Conservation (phyloP, 2,888 invertebrate genomes). For the Cordilura impudica region DNA sequence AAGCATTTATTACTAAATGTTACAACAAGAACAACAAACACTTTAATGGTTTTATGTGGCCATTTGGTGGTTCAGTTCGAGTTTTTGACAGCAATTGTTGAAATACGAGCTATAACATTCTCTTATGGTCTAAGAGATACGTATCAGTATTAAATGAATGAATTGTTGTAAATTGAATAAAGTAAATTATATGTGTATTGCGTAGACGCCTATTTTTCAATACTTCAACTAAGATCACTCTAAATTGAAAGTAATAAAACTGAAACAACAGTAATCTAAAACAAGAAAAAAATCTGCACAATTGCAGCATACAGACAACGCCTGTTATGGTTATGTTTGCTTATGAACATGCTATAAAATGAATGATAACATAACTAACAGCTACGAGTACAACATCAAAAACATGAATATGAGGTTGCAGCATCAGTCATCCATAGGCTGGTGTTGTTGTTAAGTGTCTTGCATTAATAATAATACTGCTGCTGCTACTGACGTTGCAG, state of each 20-base stretch:
- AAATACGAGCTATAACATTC: constrained; percentile 44
- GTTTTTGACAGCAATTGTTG: constrained; percentile 3
- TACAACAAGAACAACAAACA: not conserved
- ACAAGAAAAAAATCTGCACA: constrained; percentile 24
- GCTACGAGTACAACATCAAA: not conserved
- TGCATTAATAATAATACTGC: not conserved
- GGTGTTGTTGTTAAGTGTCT: constrained; percentile 6
- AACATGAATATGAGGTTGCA: constrained; percentile 20
- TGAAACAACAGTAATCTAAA: constrained; percentile 8
- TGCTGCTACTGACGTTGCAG: not conserved
- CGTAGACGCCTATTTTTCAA: constrained; percentile 38
- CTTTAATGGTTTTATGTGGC: constrained; percentile 20
- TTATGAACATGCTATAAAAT: constrained; percentile 5
- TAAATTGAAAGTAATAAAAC: constrained; percentile 43
- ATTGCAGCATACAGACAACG: constrained; percentile 50
- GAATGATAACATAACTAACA: constrained; percentile 15
- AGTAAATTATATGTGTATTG: constrained; percentile 41
- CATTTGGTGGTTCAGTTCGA: constrained; percentile 16
- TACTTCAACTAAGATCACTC: constrained; percentile 18
- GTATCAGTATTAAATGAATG: constrained; percentile 26
- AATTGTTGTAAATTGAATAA: constrained; percentile 32
- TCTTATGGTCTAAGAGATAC: constrained; percentile 28
- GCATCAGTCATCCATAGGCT: constrained; percentile 35
- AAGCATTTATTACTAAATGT: constrained; percentile 17
- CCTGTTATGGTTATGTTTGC: constrained; percentile 58